Conservation (phyloP, 2,113 vertebrate species). For the Mesembrinibis cayennensis region DNA sequence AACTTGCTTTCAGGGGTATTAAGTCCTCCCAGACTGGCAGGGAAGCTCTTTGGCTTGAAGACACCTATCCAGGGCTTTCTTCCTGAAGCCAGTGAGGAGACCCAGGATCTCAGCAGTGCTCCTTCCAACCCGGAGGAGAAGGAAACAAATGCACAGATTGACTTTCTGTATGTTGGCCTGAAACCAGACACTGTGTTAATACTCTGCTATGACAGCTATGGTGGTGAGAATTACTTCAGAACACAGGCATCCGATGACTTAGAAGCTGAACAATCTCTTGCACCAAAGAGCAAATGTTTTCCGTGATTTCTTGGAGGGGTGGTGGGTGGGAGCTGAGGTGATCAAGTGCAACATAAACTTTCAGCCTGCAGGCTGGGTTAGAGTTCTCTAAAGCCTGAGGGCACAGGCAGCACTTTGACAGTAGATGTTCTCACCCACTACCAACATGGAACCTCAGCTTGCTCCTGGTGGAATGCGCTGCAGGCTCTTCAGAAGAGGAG, state of each 20-base stretch:
- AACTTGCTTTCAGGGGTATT: neutral
- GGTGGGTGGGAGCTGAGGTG: neutral
- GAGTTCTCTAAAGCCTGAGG: neutral
- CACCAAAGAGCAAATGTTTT: conserved; percentile 10
- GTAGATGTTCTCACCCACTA: neutral
- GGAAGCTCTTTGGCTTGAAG: neutral
- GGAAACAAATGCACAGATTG: neutral
- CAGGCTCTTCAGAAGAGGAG: neutral
- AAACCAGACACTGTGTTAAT: conserved; percentile 30
- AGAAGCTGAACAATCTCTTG: neutral
- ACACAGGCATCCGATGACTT: neutral
- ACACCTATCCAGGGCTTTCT: neutral
- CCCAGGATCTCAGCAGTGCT: neutral
- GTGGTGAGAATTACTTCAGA: conserved; percentile 8
- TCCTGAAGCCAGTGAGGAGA: neutral
- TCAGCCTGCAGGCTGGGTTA: neutral
- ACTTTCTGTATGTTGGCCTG: neutral
- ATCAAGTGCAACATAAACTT: neutral
- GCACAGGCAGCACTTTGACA: neutral
- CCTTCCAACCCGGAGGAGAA: neutral
- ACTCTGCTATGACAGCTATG: neutral
- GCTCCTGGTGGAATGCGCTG: neutral
- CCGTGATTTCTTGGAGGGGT: neutral
- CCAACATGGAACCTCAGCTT: neutral
- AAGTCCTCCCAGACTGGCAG: neutral